A percentile compares a stretch with the other conserved stretches of the same genome.
phyloP scores from a whole-genome alignment of 2,888 invertebrate species.

The Metacarcinus magister region DNA sequence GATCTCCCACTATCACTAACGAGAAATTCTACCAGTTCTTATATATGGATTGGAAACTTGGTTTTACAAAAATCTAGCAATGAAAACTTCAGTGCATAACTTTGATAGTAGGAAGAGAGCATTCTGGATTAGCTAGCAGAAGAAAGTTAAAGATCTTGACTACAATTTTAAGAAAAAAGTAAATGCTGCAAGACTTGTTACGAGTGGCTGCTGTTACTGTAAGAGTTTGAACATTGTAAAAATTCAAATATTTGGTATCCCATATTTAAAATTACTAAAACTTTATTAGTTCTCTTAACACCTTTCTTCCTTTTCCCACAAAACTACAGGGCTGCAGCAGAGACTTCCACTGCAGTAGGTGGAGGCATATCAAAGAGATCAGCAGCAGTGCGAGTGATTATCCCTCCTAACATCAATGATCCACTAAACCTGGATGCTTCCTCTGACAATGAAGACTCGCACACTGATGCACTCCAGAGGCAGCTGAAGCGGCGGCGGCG shows the following conservation, averaged over 20 bases:
- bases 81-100: too few relatives aligned
- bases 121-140: too few relatives aligned
- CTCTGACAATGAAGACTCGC: conserved; percentile 83
- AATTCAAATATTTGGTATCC: neutral
- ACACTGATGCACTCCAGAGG: conserved; percentile 66
- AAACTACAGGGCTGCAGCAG: neutral
- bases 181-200: neutral
- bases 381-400: conserved; percentile 89
- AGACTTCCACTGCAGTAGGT: conserved; percentile 20
- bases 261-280: neutral
- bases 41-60: too few relatives aligned
- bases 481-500: conserved; percentile 81
- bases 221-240: neutral
- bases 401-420: conserved; percentile 96
- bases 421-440: conserved; percentile 90
- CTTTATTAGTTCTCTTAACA: neutral
- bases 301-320: neutral
- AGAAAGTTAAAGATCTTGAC: too few relatives aligned
- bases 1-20: too few relatives aligned
- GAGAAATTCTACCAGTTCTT: too few relatives aligned
- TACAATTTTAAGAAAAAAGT: too few relatives aligned
- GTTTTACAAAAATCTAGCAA: too few relatives aligned
- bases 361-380: conserved; percentile 63
- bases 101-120: too few relatives aligned
- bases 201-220: neutral